Conservation (phyloP, 1,140 invertebrate genomes). For the Dinothrombium tinctorium region DNA sequence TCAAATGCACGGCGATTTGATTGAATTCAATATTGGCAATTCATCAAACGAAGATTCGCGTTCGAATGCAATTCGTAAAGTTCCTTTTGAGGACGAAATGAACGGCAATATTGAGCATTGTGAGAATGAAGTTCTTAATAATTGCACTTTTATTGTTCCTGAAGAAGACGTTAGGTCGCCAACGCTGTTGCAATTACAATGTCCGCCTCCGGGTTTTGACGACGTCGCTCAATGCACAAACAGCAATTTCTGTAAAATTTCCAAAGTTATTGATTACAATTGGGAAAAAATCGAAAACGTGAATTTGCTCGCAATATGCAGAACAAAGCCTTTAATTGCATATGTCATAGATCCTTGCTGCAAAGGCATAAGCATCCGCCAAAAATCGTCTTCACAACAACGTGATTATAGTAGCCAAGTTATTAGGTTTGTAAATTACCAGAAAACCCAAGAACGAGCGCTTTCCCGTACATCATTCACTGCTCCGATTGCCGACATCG, state of each 20-base stretch:
- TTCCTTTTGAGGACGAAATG: too few species aligned
- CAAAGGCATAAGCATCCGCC: too few species aligned
- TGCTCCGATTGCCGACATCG: not conserved
- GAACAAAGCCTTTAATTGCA: not conserved
- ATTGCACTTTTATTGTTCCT: too few species aligned
- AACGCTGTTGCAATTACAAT: too few species aligned
- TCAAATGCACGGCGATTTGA: too few species aligned
- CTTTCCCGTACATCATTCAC: not conserved
- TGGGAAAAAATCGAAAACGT: not conserved
- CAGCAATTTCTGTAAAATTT: slow-evolving; percentile 1
- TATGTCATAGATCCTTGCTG: not conserved
- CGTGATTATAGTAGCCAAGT: not conserved
- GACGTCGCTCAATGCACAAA: not conserved
- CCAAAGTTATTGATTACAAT: not conserved
- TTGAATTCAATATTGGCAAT: too few species aligned
- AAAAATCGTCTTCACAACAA: not conserved
- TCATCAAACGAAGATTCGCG: too few species aligned
- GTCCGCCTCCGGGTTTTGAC: too few species aligned
- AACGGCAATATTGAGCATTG: too few species aligned
- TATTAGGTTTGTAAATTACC: not conserved
- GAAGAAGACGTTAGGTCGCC: too few species aligned
- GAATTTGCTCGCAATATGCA: not conserved
- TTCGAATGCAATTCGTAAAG: too few species aligned
- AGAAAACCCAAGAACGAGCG: not conserved
- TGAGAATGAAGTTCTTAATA: too few species aligned